Base-by-base conservation (phyloP, 2,797 vertebrate species). In the Amphiprion clarkii region DNA sequence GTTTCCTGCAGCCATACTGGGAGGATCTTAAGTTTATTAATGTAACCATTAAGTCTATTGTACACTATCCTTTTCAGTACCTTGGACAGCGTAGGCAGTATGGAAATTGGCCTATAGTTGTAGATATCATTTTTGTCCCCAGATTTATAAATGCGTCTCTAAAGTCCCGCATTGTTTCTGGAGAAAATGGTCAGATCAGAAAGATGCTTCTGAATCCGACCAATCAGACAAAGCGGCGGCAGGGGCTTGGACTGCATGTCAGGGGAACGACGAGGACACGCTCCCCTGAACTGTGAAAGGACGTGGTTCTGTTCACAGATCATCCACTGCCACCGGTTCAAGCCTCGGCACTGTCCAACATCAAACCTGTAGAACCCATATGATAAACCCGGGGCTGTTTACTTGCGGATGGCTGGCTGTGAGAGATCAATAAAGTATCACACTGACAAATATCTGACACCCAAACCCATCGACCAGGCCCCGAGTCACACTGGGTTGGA, bases 381-480 rank as follows among this genome's bases (percentile, higher is more conserved):
- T 17, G 31, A 51, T 49, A 27, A 78, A 77, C 49, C 56, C 7
- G 13, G 2, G 66, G 29, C 56, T 56, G 67, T 67, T 84, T 71
- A 65, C 75, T 44, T 42, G 58, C 12, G 48, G 23, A 49, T 4
- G 42, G 19, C 42, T 12, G 60, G 23, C 64, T 40, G 7, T 53
- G 17, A 19, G 49, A 49, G 56, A 84, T 85, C 78, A 56, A 83
- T 83, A 71, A 74, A 31, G 67, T 46, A 70, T 65, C 68, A 64
- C 44, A 21, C 64, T 68, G 71, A 78, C 71, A 69, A 69, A 76
- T 71, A 79, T 75, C 51, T 59, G 73, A 80, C 80, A 67, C 42
- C 51, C 44, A 73, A 71, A 78, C 57, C 48, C 53, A 71, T 69
- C 4, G 33, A 83, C 31, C 40, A 6, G 31, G 52, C 65, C 59